Base-by-base conservation (phyloP, 2,888 invertebrate genomes). In the Zygaena filipendulae region DNA sequence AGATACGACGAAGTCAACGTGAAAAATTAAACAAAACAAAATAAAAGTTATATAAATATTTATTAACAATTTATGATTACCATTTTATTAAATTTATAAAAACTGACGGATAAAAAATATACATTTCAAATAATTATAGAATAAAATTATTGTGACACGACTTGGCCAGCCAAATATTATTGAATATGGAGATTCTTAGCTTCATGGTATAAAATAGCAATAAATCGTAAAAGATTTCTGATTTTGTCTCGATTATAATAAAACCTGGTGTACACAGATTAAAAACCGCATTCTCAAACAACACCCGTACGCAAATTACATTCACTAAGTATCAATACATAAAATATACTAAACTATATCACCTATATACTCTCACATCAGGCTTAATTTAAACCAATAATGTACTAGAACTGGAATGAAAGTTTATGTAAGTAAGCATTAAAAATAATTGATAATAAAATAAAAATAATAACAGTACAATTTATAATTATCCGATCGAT, bases 361-460 rank as follows among this genome's bases (percentile, higher is more conserved):
- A 64, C 53, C 52, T 59, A 60, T n/a, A n/a, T 43, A 43, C 40
- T 55, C 62, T 67, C 67, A 66, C 59, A 61, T 71, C 71, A 71
- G 70, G 66, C 71, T 74, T 68, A 71, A 45, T 59, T 58, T 66
- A 68, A 58, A 58, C 47, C 35, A 35, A 23, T 40, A 59, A n/a
- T 59, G 63, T 52, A 46, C 64, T 68, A 69, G 63, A 61, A 69
- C 64, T 79, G 77, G 77, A 79, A 79, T 79, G 77, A 69, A 62
- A 68, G 56, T 60, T 66, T 46, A 50, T 52, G 39, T 52, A 64
- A 61, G 67, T 63, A 67, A 61, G 57, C 47, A 62, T 54, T 57
- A 60, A 44, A 48, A 47, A 39, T 49, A 50, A 50, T 50, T 49
- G 48, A 47, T 40, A 45, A 28, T 46, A 47, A 44, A 43, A 45